Evolutionary conservation across 2,797 vertebrate species (phyloP), one percentile per base, ranked within the genome.

Genomic region (Nannoperca australis): DNA sequence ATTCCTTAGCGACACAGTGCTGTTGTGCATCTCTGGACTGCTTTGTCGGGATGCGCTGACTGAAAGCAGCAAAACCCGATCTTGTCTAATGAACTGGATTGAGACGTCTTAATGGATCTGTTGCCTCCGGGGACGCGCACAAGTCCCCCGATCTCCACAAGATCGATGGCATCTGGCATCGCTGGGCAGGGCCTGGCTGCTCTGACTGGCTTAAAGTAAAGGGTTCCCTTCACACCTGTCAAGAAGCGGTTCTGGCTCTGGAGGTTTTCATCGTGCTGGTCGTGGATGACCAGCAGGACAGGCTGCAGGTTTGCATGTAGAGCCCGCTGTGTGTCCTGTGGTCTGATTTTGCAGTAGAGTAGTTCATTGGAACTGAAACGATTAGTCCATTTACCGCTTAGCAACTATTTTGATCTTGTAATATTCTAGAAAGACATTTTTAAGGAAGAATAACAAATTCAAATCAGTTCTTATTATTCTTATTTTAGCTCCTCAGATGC

Each of bases 1-100:
- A 49, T 17, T 17, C 34, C 34, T 30, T 1, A 15, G 24, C 17
- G 44, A 40, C 54, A 13, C 40, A 17, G 32, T n/a, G 18, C 47
- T 49, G 55, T 32, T 18, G 40, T 24, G 44, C 40, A 15, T 66
- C 42, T 64, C 50, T 55, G 49, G 66, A 60, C 63, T 12, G 34
- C 27, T 11, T n/a, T 38, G 34, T 22, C 27, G 20, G 24, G 18
- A 45, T n/a, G 6, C 6, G 2, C 20, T 32, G 78, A 51, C 55
- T 49, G 66, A 71, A 67, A 54, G 69, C 70, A 65, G 30, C n/a
- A 61, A 38, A 50, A 68, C 59, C 55, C 56, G 32, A 69, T 82
- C 53, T 62, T 22, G 75, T 72, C 67, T 88, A 88, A 88, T 86
- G 79, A 84, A 84, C 82, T 63, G 70, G 67, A 83, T 81, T 79